Conservation (phyloP, 2,888 invertebrate genomes). For the Disparrhopalites patrizii region DNA sequence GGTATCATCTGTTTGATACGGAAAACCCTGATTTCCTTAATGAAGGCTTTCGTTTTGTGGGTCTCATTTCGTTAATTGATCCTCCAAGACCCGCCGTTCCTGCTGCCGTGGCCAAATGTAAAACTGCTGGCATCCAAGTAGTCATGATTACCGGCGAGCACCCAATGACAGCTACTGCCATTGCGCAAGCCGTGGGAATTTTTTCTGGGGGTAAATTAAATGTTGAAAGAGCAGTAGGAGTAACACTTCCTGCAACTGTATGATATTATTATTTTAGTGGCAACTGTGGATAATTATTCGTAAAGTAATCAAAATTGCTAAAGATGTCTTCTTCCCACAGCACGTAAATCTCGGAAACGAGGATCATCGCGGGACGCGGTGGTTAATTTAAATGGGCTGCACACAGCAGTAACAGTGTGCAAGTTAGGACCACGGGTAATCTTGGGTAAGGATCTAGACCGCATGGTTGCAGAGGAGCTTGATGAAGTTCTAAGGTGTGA, state of each 20-base stretch:
- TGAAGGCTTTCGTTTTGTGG: slow-evolving; percentile 60
- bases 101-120: slow-evolving; percentile 65
- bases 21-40: slow-evolving; percentile 58
- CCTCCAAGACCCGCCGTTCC: slow-evolving; percentile 66
- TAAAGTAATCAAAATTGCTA: no score
- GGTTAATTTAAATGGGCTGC: no score
- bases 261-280: no score
- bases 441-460: slow-evolving; percentile 51
- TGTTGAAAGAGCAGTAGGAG: no score
- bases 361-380: no score
- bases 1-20: slow-evolving; percentile 59
- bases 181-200: slow-evolving; percentile 90
- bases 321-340: no score
- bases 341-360: no score
- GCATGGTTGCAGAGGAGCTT: slow-evolving; percentile 26
- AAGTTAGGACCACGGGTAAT: no score
- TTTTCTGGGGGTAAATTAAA: slow-evolving; percentile 54
- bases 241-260: no score
- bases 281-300: no score
- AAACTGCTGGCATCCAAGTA: slow-evolving; percentile 73
- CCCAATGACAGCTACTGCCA: slow-evolving; percentile 92
- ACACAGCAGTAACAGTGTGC: no score
- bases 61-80: slow-evolving; percentile 69
- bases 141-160: slow-evolving; percentile 73
- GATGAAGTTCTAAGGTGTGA: slow-evolving; percentile 22